Evolutionary conservation across 2,113 vertebrate species (phyloP), one percentile per base, ranked within the genome.

Genomic region (Phalacrocorax aristotelis): DNA sequence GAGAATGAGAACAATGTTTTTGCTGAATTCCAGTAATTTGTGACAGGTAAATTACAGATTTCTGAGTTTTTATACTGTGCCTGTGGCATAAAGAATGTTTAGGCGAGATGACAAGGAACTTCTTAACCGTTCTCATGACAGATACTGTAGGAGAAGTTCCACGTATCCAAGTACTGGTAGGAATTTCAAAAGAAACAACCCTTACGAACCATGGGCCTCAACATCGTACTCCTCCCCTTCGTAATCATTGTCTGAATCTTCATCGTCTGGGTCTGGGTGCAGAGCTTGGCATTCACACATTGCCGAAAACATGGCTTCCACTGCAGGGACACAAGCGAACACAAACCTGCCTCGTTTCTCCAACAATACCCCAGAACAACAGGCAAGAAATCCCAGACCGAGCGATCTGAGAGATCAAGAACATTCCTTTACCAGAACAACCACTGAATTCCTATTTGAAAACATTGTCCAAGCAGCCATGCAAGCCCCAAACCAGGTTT

Each of bases 271-370:
- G 95, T 99, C 99, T 0, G 99, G 99, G 75, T 99, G 99, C 87
- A 99, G 98, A 26, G 99, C 99, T 94, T 99, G 99, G 94, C 99
- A 99, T 14, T 99, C 99, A 14, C 99, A 99, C 99, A 99, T 99
- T 0, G 99, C 98, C 11, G 99, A 98, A 92, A 99, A 99, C 99
- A 99, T 99, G 79, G 98, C 95, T 87, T 99, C 99, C 98, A 99
- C 61, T 64, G 61, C 9, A 64, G 2, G 26, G 40, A 64, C 61
- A 52, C 51, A 52, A 52, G 27, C 8, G 14, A 27, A 52, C 51
- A 52, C 26, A 52, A 11, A 61, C 34, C 29, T 64, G 29, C 11
- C 61, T 74, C 4, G 0, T 83, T 84, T 80, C 58, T 77, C 52
- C 78, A 77, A 2, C 70, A 85, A 38, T 2, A 51, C 2, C 27